Percentiles rank a stretch among this genome's conserved stretches.
phyloP scores from a whole-genome alignment of 1,140 invertebrate species.

The Paraescarpia echinospica region DNA sequence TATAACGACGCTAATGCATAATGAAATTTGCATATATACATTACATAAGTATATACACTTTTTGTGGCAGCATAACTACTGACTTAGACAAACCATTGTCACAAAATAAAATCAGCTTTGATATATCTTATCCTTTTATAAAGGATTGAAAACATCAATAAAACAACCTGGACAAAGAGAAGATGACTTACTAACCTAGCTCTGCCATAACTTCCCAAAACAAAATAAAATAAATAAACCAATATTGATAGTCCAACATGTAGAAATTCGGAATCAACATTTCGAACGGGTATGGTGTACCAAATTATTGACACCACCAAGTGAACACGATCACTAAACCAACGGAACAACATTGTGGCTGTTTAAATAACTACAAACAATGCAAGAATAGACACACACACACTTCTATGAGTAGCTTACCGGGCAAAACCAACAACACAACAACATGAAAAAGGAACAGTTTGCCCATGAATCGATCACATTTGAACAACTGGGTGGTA shows the following conservation, averaged over 20 bases:
- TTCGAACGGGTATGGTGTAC: not conserved
- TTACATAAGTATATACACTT: not conserved
- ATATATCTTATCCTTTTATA: not conserved
- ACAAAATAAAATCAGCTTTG: not conserved
- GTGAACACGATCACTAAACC: not conserved
- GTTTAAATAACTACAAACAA: not conserved
- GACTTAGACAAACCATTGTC: not conserved
- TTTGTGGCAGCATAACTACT: not conserved
- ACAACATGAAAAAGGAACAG: not conserved
- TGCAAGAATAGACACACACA: not conserved
- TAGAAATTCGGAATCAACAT: not conserved
- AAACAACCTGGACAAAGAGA: not conserved
- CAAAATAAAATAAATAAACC: not conserved
- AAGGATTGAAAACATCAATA: not conserved
- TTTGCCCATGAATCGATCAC: not conserved
- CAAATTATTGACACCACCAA: not conserved
- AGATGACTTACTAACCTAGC: not conserved
- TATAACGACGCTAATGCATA: not conserved
- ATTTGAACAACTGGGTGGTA: not conserved
- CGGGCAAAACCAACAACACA: not conserved
- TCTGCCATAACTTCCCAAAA: not conserved
- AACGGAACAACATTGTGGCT: not conserved
- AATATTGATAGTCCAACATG: not conserved
- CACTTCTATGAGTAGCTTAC: not conserved
- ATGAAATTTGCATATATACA: not conserved